Base-by-base conservation (phyloP, 2,888 invertebrate genomes). In the Drosophila recens region DNA sequence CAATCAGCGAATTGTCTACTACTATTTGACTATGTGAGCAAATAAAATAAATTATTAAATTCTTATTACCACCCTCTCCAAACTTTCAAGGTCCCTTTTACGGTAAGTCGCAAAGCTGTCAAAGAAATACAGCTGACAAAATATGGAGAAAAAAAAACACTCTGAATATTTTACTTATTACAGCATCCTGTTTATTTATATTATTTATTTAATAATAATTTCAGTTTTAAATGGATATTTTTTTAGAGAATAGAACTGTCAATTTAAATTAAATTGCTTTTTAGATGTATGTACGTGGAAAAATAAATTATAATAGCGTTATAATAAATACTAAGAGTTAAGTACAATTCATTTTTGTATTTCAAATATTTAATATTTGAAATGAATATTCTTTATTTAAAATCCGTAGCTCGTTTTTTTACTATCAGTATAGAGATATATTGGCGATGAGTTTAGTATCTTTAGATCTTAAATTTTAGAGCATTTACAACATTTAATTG, bases 31-130 rank as follows among this genome's bases (percentile, higher is more conserved):
- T 52, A 8, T 51, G 48, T 38, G 20, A 36, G 42, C 38, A 61
- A 57, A 45, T 57, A 49, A 42, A 61, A 63, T 51, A 75, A 67
- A 67, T 76, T 76, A 65, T 63, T 43, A 46, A 68, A 30, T 57
- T 67, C 61, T 61, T 64, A 64, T 59, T 66, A 33, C 20, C 38
- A 43, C 38, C 57, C 43, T 59, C 34, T 17, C 4, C 23, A 33
- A 20, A 30, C 42, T 51, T 38, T 66, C 36, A 64, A 61, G 61
- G 57, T 59, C 34, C 45, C 30, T 27, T 27, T 42, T 20, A 58
- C 17, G 17, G 13, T n/a, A 23, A 33, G 45, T 33, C 33, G 27
- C 11, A 40, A 58, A 58, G 38, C n/a, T 17, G 34, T 17, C 23
- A 34, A 52, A 52, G 38, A 27, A 52, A 23, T 52, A 5, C 4